phyloP scores from a whole-genome alignment of 2,888 invertebrate genomes.

The Chouioia cunea region DNA sequence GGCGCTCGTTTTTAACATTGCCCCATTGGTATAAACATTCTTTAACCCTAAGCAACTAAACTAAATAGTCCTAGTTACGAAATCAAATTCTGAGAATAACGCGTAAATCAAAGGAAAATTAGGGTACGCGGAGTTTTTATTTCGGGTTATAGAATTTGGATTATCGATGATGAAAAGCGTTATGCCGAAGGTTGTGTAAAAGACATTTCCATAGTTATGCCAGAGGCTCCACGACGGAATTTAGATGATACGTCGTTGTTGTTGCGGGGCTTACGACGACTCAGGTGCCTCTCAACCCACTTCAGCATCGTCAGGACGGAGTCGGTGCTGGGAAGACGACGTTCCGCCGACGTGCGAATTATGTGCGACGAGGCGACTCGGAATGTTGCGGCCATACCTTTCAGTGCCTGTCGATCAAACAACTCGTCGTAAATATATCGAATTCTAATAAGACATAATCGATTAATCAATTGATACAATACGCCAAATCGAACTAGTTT shows the following conservation, averaged over 20 bases:
- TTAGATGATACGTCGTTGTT: slow-evolving; percentile 63
- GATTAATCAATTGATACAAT: not conserved
- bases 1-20: slow-evolving; percentile 18
- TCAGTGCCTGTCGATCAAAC: slow-evolving; percentile 76
- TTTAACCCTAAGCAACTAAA: slow-evolving; percentile 22
- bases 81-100: slow-evolving; percentile 26
- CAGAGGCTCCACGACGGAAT: slow-evolving; percentile 71
- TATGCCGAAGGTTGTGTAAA: slow-evolving; percentile 61
- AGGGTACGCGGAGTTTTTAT: not conserved
- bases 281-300: slow-evolving; percentile 90
- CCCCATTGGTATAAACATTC: slow-evolving; percentile 21
- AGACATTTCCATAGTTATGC: slow-evolving; percentile 84
- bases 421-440: not conserved
- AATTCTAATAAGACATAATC: slow-evolving; percentile 1
- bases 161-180: slow-evolving; percentile 8
- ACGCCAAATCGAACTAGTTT: too few relatives aligned
- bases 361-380: slow-evolving; percentile 88
- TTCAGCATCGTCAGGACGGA: slow-evolving; percentile 90
- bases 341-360: slow-evolving; percentile 87
- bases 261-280: slow-evolving; percentile 79
- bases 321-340: slow-evolving; percentile 89
- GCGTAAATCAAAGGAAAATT: slow-evolving; percentile 3
- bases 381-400: slow-evolving; percentile 95
- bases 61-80: slow-evolving; percentile 29
- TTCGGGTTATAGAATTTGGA: slow-evolving; percentile 8